Evolutionary conservation across 2,888 invertebrate genomes (phyloP).

Genomic region (Drepana falcataria): DNA sequence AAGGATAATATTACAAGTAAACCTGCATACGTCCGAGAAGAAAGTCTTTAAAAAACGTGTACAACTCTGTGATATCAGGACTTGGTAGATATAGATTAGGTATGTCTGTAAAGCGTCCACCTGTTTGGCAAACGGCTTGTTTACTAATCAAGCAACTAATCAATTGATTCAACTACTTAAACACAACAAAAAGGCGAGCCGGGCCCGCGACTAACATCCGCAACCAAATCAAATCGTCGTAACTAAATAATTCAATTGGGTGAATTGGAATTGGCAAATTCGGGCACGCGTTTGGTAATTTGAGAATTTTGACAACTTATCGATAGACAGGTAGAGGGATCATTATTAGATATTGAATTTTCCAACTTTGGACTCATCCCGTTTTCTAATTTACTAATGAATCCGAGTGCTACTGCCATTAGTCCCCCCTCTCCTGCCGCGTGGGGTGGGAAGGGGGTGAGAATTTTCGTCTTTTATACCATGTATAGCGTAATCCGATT

Average conservation of each 20-base stretch:
- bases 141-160: neutral
- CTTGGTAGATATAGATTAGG: too few species aligned
- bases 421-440: slow-evolving; percentile 38
- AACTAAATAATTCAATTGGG: slow-evolving; percentile 74
- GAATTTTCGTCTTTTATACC: slow-evolving; percentile 77
- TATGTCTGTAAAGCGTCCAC: too few species aligned
- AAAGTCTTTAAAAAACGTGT: too few species aligned
- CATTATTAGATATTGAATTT: slow-evolving; percentile 80
- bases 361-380: slow-evolving; percentile 79
- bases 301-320: slow-evolving; percentile 31
- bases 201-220: slow-evolving; percentile 49
- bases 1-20: too few species aligned
- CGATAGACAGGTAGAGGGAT: slow-evolving; percentile 72
- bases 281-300: slow-evolving; percentile 39
- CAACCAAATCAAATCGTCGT: slow-evolving; percentile 61
- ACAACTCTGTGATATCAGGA: too few species aligned
- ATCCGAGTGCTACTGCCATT: slow-evolving; percentile 76
- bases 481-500: slow-evolving; percentile 76
- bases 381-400: slow-evolving; percentile 80
- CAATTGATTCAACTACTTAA: slow-evolving; percentile 1
- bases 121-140: too few species aligned
- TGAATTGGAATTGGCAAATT: slow-evolving; percentile 66
- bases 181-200: slow-evolving; percentile 30
- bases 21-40: too few species aligned
- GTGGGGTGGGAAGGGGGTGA: slow-evolving; percentile 61